phyloP scores from a whole-genome alignment of 1,140 invertebrate genomes.

The Tetragonula clypearis region DNA sequence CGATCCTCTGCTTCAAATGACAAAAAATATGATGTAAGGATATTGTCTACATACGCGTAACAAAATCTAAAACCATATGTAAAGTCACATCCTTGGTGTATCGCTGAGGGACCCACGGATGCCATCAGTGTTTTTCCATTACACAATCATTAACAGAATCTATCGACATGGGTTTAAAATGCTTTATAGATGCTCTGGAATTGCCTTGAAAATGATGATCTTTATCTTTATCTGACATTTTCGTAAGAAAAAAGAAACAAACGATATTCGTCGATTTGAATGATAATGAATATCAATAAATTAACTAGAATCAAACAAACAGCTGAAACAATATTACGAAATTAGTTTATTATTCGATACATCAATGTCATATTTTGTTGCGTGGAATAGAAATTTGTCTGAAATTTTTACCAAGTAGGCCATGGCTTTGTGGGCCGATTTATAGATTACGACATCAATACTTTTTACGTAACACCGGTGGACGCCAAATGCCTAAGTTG shows the following conservation, averaged over 20 bases:
- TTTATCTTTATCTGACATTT: neutral
- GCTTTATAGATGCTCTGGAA: neutral
- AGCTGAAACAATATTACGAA: neutral
- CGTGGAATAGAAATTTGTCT: constrained; percentile 48
- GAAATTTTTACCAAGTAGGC: constrained; percentile 53
- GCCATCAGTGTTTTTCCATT: constrained; percentile 42
- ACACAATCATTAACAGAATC: constrained; percentile 29
- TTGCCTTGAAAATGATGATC: constrained; percentile 7
- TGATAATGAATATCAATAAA: neutral
- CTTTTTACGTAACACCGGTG: constrained; percentile 40
- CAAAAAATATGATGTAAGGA: neutral
- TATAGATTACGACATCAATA: constrained; percentile 50
- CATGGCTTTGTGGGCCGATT: constrained; percentile 45
- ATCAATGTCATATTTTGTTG: constrained; percentile 38
- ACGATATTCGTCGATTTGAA: neutral
- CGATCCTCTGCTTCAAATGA: too few relatives aligned
- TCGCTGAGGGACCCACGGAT: constrained; percentile 32
- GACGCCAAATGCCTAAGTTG: constrained; percentile 35
- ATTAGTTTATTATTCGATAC: constrained; percentile 47
- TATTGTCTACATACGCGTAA: constrained; percentile 4
- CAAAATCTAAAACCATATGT: constrained; percentile 36
- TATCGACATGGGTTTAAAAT: constrained; percentile 7
- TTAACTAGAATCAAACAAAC: neutral
- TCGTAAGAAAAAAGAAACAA: neutral
- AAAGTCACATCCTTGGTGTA: constrained; percentile 40